These are phyloP conservation scores for Dendrolimus kikuchii DNA, from an alignment of 1,140 invertebrate species.

Conservation along the genomic window DNA sequence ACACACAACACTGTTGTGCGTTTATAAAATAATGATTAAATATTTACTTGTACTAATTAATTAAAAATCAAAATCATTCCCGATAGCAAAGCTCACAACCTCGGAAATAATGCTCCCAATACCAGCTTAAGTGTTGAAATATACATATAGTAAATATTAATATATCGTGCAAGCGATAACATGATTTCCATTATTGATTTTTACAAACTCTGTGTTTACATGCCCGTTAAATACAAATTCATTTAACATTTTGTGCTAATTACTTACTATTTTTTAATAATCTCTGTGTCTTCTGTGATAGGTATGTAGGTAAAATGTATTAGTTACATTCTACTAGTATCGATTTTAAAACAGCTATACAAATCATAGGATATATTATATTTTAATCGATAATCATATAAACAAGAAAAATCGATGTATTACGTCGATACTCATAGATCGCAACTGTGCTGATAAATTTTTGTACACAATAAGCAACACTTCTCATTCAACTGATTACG, in stretches of 20 bases:
- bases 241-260: constrained; percentile 5
- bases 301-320: constrained; percentile 38
- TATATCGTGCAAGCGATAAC: constrained; percentile 34
- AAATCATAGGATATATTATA: no score
- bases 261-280: not conserved
- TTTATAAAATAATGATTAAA: constrained; percentile 52
- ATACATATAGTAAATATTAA: constrained; percentile 32
- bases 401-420: no score
- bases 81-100: constrained; percentile 68
- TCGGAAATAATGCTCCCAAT: constrained; percentile 71
- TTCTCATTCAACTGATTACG: not conserved
- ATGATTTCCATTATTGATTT: not conserved
- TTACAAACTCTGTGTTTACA: not conserved
- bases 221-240: not conserved
- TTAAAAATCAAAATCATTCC: constrained; percentile 61
- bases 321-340: no score
- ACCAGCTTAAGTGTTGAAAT: constrained; percentile 63
- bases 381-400: no score
- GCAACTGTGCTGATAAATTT: not conserved
- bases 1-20: constrained; percentile 64
- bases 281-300: constrained; percentile 33
- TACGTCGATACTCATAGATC: not conserved
- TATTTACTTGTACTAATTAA: constrained; percentile 48
- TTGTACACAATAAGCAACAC: constrained; percentile 1
- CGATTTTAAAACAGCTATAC: no score